phyloP scores from a whole-genome alignment of 2,888 invertebrate species.

The Calliopum simillimum region DNA sequence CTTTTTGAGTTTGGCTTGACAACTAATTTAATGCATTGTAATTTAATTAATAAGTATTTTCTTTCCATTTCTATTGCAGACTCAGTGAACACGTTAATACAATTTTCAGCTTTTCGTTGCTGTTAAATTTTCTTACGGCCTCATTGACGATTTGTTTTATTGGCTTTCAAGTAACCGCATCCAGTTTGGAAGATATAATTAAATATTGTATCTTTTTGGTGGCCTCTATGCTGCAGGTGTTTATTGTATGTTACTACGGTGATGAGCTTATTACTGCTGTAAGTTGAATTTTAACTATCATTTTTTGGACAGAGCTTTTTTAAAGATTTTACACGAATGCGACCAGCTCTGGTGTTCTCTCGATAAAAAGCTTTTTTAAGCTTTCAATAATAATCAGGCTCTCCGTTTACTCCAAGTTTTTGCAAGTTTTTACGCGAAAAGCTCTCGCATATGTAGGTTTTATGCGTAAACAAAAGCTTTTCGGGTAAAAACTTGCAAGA shows the following conservation, averaged over 20 bases:
- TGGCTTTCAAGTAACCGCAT: conserved; percentile 61
- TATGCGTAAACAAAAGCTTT: too few relatives aligned
- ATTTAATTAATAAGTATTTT: not conserved
- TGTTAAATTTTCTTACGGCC: conserved; percentile 62
- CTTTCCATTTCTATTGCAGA: conserved; percentile 41
- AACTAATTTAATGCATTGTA: too few relatives aligned
- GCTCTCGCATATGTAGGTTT: too few relatives aligned
- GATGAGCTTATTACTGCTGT: conserved; percentile 59
- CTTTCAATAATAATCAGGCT: too few relatives aligned
- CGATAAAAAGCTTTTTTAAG: too few relatives aligned
- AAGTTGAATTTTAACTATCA: conserved; percentile 34
- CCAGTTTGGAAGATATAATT: conserved; percentile 54
- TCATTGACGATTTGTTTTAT: conserved; percentile 62
- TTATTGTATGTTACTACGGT: conserved; percentile 61
- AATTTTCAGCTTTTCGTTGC: conserved; percentile 57
- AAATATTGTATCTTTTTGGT: conserved; percentile 58
- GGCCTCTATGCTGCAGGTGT: conserved; percentile 58
- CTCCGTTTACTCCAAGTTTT: too few relatives aligned
- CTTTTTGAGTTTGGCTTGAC: too few relatives aligned
- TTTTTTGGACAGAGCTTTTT: too few relatives aligned
- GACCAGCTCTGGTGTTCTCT: not conserved
- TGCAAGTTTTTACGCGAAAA: too few relatives aligned
- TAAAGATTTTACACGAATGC: not conserved
- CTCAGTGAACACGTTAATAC: conserved; percentile 55
- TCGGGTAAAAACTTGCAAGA: too few relatives aligned